These are phyloP conservation scores for Neoitamus cyanurus DNA, from an alignment of 2,888 invertebrate species.

Conservation along the genomic window DNA sequence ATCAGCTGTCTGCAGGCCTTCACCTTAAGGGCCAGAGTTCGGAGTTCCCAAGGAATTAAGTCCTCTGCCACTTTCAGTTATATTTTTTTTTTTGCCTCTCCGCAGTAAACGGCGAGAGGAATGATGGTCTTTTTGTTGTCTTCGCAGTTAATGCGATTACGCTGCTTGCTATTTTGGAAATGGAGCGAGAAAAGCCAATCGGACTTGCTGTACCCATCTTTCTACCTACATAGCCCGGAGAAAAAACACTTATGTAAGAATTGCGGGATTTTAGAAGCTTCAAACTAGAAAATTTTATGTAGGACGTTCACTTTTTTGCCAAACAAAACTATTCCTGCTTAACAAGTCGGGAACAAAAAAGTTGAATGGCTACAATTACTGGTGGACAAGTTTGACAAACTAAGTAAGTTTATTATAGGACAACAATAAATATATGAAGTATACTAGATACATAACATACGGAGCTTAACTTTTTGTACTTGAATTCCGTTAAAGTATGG, in stretches of 20 bases:
- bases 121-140: neutral
- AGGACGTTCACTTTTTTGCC: too few species aligned
- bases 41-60: constrained; percentile 4
- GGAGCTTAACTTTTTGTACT: too few species aligned
- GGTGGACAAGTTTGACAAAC: too few species aligned
- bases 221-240: neutral
- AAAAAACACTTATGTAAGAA: neutral
- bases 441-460: too few species aligned
- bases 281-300: too few species aligned
- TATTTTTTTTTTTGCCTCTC: neutral
- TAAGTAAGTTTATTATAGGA: too few species aligned
- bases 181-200: neutral
- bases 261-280: neutral
- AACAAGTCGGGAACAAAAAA: too few species aligned
- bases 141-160: neutral
- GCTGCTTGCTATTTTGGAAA: neutral
- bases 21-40: neutral
- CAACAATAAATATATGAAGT: too few species aligned
- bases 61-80: neutral
- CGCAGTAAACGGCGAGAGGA: neutral
- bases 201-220: neutral
- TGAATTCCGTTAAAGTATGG: too few species aligned
- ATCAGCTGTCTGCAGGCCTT: constrained; percentile 39
- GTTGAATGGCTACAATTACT: too few species aligned
- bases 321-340: too few species aligned